Evolutionary conservation across 2,888 invertebrate species (phyloP), one percentile per base, ranked within the genome.

Genomic region (Gryllus longicercus): DNA sequence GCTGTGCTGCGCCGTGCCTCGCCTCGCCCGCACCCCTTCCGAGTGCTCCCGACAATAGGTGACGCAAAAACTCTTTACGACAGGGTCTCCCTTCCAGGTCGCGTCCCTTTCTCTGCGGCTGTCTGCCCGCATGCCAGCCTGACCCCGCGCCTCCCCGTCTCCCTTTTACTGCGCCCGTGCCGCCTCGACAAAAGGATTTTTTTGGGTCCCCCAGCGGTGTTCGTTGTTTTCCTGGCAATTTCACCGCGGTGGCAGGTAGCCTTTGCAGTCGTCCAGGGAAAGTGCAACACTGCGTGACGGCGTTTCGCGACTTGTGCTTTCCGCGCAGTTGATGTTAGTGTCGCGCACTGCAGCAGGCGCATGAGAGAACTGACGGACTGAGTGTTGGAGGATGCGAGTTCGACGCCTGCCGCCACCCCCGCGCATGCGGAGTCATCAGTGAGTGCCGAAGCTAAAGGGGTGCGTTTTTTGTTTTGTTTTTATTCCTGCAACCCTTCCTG

Each of bases 211-310:
- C n/a, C 63, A 63, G 63, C 63, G 63, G 63, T 12, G n/a, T 14
- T 63, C 14, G 16, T 63, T 18, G 16, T 63, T 63, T 63, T 63
- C 63, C 8, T 63, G n/a, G 63, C 14, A n/a, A 63, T 63, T 63
- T 63, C 63, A 18, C n/a, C n/a, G 63, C n/a, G 63, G 38, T n/a
- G n/a, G n/a, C 63, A 14, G 63, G 63, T 14, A 63, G 63, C 14
- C 63, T 4, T 63, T 63, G 63, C 63, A 18, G 63, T 14, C n/a
- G 12, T 18, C 5, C 16, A 63, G 38, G 11, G 16, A 63, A 63
- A 63, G 63, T 63, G 63, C 63, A 63, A 63, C n/a, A 63, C 63
- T 63, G 63, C n/a, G 63, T n/a, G 63, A 63, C 63, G 12, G n/a
- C 63, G 63, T 63, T n/a, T 63, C 11, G 14, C 63, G 63, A 14